phyloP scores from a whole-genome alignment of 1,140 invertebrate species.

The Acromyrmex charruanus region DNA sequence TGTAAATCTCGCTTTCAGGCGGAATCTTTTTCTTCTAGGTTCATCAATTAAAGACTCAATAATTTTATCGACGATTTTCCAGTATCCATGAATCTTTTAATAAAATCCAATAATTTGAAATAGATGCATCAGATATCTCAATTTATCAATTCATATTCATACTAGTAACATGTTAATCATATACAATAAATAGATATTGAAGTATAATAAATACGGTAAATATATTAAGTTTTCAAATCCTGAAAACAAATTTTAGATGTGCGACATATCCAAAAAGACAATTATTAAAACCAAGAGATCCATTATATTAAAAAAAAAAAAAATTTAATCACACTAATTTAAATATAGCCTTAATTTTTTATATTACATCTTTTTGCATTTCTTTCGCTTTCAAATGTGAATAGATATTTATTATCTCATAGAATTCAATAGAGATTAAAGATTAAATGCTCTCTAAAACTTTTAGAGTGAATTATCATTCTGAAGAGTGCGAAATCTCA shows the following conservation, averaged over 20 bases:
- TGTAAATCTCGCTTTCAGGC: slow-evolving; percentile 5
- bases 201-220: too few species aligned
- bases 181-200: not conserved
- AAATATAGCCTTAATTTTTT: not conserved
- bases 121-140: not conserved
- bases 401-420: not conserved
- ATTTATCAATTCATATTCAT: not conserved
- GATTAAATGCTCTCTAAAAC: too few species aligned
- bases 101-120: not conserved
- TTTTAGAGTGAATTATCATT: too few species aligned
- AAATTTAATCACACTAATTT: not conserved
- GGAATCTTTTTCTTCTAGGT: not conserved
- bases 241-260: not conserved
- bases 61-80: not conserved
- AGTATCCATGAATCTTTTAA: not conserved
- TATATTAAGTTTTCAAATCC: not conserved
- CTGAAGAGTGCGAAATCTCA: too few species aligned
- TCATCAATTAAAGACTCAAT: not conserved
- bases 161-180: not conserved
- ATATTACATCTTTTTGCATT: not conserved
- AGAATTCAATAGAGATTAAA: too few species aligned
- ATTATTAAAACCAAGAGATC: not conserved
- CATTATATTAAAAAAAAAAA: too few species aligned
- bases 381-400: not conserved
- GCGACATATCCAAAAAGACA: not conserved